Percentiles rank a stretch among this genome's conserved stretches.
phyloP scores from a whole-genome alignment of 2,888 invertebrate species.

The Polietes domitor region DNA sequence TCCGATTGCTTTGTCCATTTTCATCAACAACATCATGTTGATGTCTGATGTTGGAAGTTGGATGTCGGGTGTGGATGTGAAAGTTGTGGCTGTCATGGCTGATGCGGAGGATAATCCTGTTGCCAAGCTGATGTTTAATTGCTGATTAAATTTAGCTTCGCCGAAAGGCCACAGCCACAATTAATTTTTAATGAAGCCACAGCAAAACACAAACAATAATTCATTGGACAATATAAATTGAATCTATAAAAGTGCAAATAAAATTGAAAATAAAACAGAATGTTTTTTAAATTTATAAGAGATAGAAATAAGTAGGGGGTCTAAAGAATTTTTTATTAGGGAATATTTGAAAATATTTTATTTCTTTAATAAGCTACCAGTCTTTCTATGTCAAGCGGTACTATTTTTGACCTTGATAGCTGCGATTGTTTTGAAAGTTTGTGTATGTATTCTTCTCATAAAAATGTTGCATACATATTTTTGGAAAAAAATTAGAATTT shows the following conservation, averaged over 20 bases:
- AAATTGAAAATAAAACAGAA: not conserved
- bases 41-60: not conserved
- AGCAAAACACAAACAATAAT: not conserved
- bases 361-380: no score
- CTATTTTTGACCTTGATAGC: no score
- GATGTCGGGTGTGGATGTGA: not conserved
- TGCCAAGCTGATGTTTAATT: slow-evolving; percentile 31
- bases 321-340: no score
- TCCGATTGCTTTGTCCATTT: not conserved
- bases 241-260: not conserved
- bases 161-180: not conserved
- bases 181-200: slow-evolving; percentile 14
- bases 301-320: no score
- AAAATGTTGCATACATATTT: no score
- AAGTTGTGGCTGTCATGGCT: not conserved
- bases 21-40: not conserved
- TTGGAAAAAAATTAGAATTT: no score
- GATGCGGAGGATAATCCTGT: not conserved
- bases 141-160: not conserved
- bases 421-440: no score
- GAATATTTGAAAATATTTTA: no score
- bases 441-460: no score
- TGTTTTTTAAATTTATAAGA: no score
- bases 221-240: no score
- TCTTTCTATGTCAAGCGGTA: no score